Evolutionary conservation across 2,888 invertebrate species (phyloP).

Genomic region (Rhamphomyia laevipes): DNA sequence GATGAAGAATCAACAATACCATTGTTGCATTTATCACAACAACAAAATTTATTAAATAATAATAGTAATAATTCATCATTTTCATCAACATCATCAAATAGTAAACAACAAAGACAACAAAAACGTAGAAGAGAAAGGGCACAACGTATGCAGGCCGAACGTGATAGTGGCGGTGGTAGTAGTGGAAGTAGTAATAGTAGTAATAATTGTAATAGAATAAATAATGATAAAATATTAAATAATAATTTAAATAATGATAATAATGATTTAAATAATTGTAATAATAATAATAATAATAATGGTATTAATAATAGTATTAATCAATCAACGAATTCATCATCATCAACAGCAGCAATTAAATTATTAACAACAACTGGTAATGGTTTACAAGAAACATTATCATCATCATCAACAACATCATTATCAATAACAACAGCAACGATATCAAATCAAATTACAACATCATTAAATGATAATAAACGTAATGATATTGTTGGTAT

Average conservation of each 20-base stretch:
- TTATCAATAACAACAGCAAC: no score
- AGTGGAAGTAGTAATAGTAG: constrained; percentile 18
- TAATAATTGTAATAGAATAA: no score
- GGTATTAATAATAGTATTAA: neutral
- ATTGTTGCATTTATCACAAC: neutral
- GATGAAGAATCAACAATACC: neutral
- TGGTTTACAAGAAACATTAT: no score
- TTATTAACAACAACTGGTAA: constrained; percentile 1
- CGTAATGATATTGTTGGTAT: constrained; percentile 6
- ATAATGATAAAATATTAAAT: no score
- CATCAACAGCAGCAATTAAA: constrained; percentile 15
- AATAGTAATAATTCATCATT: neutral
- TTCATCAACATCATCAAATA: constrained; percentile 7
- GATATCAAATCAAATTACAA: no score
- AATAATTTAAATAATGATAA: neutral
- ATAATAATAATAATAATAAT: neutral
- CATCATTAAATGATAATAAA: no score
- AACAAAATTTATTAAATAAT: neutral
- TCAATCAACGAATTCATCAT: constrained; percentile 1
- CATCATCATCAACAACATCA: no score
- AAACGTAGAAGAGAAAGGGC: constrained; percentile 83
- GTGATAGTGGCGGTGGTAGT: constrained; percentile 42
- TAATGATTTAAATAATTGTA: no score
- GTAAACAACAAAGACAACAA: constrained; percentile 46
- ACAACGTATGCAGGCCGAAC: constrained; percentile 81